Evolutionary conservation across 2,888 invertebrate genomes (phyloP), one percentile per base, ranked within the genome.

Genomic region (Orthosia gothica): DNA sequence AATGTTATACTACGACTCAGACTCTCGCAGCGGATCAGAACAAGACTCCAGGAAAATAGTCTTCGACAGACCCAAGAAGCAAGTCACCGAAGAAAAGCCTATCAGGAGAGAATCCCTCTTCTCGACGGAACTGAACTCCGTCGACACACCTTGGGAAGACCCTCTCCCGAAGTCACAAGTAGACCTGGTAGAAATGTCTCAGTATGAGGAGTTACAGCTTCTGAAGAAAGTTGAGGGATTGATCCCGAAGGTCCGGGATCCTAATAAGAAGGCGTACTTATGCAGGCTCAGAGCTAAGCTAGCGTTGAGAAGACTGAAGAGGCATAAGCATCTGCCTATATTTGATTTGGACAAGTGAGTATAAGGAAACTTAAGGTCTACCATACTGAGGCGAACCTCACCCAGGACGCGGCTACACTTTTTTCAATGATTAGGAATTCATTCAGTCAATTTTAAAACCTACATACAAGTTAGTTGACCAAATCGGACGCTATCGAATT

Each of bases 301-400:
- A 45, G 89, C 95, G 9, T 69, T 97, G 26, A 84, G 96, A 12
- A 89, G 96, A 65, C 80, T 96, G 50, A 96, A 96, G 83, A 89
- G 96, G 47, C 96, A 95, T 67, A 95, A 94, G 49, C 95, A 95
- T 81, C 74, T 96, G 79, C 96, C 96, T 0, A 66, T 95, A 1
- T 97, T 96, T 76, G 94, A 96, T 90, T 88, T 96, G 66, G 96
- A 96, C 74, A 95, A 93, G 96, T 96, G 76, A 92, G 94, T 80
- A 40, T n/a, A 4, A 15, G 12, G 40, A 40, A 40, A 40, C 40
- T 40, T 40, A 9, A 40, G 40, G 40, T 40, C 40, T 40, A 9
- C 1, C 40, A 40, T 40, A 40, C 9, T 32, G 32, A 32, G 5
- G 32, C 32, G 32, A 32, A 32, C 7, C 26, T 3, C 26, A 3